Percentiles rank a stretch among this genome's conserved stretches.
Conservation (phyloP, 2,888 invertebrate genomes). For the Epirrhoe alternata region DNA sequence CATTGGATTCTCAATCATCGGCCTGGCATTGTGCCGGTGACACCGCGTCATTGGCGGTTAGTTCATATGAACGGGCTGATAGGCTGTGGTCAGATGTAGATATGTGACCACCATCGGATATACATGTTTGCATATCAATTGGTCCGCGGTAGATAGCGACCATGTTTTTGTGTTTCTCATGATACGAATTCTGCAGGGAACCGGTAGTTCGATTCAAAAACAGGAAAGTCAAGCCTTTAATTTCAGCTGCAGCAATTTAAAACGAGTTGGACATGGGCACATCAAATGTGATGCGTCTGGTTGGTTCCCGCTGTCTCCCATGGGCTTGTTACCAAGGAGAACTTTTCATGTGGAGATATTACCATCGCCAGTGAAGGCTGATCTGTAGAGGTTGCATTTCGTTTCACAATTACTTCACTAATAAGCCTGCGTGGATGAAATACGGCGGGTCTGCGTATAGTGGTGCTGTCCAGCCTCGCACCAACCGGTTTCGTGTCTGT, state of each 20-base stretch:
- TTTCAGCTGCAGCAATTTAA: slow-evolving; percentile 46
- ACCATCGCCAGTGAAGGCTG: slow-evolving; percentile 31
- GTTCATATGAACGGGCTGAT: slow-evolving; percentile 37
- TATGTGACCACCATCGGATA: slow-evolving; percentile 29
- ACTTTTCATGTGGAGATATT: slow-evolving; percentile 36
- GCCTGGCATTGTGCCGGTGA: slow-evolving; percentile 43
- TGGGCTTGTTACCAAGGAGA: slow-evolving; percentile 38
- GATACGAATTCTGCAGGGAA: slow-evolving; percentile 23
- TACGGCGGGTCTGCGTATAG: slow-evolving; percentile 44
- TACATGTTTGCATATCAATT: slow-evolving; percentile 30
- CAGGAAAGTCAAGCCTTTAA: slow-evolving; percentile 46
- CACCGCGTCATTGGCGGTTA: slow-evolving; percentile 35
- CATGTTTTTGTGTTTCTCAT: slow-evolving; percentile 18
- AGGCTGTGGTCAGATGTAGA: slow-evolving; percentile 27
- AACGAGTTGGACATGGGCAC: slow-evolving; percentile 35
- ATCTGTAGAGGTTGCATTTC: slow-evolving; percentile 20
- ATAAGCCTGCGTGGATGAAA: slow-evolving; percentile 18
- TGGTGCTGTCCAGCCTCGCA: slow-evolving; percentile 60
- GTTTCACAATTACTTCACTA: slow-evolving; percentile 12
- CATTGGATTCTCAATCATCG: slow-evolving; percentile 42
- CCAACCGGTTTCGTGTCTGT: slow-evolving; percentile 73
- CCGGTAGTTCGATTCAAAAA: slow-evolving; percentile 37
- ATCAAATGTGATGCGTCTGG: slow-evolving; percentile 42
- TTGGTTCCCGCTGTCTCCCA: slow-evolving; percentile 34
- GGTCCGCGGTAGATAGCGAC: slow-evolving; percentile 31